These are phyloP conservation scores for Phyto melanocephala DNA, from an alignment of 2,888 invertebrate genomes.

Conservation along the genomic window DNA sequence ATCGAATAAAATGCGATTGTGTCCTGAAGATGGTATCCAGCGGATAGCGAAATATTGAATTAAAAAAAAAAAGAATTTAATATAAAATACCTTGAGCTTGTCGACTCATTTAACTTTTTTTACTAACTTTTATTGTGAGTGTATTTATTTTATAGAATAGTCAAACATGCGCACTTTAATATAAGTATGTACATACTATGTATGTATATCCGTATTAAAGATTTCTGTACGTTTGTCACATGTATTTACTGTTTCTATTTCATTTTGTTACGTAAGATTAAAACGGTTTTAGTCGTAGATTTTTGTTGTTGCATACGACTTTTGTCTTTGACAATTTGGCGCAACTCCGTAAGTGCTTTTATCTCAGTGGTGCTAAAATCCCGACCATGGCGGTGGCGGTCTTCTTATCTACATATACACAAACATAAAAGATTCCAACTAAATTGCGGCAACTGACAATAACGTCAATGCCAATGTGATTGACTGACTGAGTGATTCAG, in stretches of 20 bases:
- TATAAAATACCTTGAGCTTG: too few species aligned
- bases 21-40: too few species aligned
- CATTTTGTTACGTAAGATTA: conserved; percentile 54
- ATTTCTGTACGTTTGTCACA: background rate
- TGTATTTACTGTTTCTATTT: conserved; percentile 56
- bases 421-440: background rate
- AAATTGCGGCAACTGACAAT: conserved; percentile 13
- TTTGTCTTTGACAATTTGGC: conserved; percentile 35
- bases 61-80: too few species aligned
- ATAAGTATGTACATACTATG: too few species aligned
- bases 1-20: too few species aligned
- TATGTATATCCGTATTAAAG: too few species aligned
- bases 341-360: conserved; percentile 59
- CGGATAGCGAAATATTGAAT: too few species aligned
- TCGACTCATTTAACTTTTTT: too few species aligned
- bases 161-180: too few species aligned
- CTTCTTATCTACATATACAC: background rate
- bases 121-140: too few species aligned
- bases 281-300: conserved; percentile 39
- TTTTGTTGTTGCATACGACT: conserved; percentile 24
- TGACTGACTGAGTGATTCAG: conserved; percentile 67
- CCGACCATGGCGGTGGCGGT: conserved; percentile 28
- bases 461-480: background rate
- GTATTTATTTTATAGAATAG: too few species aligned
- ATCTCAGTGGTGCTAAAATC: conserved; percentile 41